Conservation (phyloP, 2,888 invertebrate species). For the Nipponacmea schrenckii region DNA sequence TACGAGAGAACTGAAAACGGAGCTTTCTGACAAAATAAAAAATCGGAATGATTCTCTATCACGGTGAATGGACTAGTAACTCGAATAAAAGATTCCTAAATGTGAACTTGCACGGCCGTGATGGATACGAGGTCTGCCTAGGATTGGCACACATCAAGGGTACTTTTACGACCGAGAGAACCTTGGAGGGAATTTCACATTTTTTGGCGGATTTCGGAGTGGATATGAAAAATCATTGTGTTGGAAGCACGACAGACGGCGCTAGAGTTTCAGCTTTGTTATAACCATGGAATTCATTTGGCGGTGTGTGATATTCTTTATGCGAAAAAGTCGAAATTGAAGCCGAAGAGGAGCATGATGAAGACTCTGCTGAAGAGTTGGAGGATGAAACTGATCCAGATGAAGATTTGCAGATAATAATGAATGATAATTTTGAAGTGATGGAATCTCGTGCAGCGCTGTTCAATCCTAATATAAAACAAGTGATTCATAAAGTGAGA, state of each 20-base stretch:
- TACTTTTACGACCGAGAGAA: no score
- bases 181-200: no score
- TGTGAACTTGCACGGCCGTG: neutral
- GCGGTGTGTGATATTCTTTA: slow-evolving; percentile 1
- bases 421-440: neutral
- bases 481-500: neutral
- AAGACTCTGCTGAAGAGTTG: neutral
- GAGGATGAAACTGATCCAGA: slow-evolving; percentile 3
- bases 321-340: neutral
- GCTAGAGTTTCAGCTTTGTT: neutral
- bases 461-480: neutral
- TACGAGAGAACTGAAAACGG: neutral
- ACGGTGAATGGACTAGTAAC: slow-evolving; percentile 5
- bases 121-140: neutral
- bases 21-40: no score
- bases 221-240: neutral
- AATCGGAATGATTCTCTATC: neutral
- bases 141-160: no score
- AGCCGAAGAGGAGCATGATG: slow-evolving; percentile 3
- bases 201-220: no score
- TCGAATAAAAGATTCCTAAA: neutral
- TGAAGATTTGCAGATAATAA: neutral
- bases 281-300: neutral
- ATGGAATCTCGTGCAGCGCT: neutral
- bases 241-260: neutral